Evolutionary conservation across 2,113 vertebrate genomes (phyloP), one percentile per base, ranked within the genome.

Genomic region (Microcebus murinus): DNA sequence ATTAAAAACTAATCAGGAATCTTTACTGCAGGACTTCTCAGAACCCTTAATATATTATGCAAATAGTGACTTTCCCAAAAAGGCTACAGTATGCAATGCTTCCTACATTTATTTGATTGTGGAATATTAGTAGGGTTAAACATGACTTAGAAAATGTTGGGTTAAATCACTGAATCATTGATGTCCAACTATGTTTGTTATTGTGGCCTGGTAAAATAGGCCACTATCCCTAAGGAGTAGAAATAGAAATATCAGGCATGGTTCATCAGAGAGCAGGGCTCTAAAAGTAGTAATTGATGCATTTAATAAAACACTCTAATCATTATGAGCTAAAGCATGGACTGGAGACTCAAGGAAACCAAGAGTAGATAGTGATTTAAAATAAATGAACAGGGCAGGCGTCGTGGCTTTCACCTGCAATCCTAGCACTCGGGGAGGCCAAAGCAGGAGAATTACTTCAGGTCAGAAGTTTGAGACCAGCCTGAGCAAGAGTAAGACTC

Each of bases 351-450:
- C 39, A 79, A 88, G 23, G 36, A 83, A 68, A 31, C 6, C 15
- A 94, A 76, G 20, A 76, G 9, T 42, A 94, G 55, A 90, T 31
- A 3, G 48, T 34, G 57, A 96, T 90, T 87, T 90, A 65, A 95
- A 92, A 45, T 85, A 84, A 95, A 8, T 74, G n/a, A 74, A 74
- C 61, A 4, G 25, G 61, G 10, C 25, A 63, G 10, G 61, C 4
- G 25, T 9, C 1, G 11, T 63, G 61, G 25, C 10, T 12, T 25
- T 12, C 27, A 10, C 27, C 61, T 29, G 25, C 11, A 63, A 29
- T 63, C 27, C 25, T 63, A 63, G 25, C 25, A 29, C 61, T 63
- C 25, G 27, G 11, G 27, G 61, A 63, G 25, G 9, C 61, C 11
- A 2, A 63, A 11, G 61, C 25, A 29, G 25, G 61, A 63, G 10